Evolutionary conservation across 2,113 vertebrate genomes (phyloP), one percentile per base, ranked within the genome.

Genomic region (Corynorhinus townsendii): DNA sequence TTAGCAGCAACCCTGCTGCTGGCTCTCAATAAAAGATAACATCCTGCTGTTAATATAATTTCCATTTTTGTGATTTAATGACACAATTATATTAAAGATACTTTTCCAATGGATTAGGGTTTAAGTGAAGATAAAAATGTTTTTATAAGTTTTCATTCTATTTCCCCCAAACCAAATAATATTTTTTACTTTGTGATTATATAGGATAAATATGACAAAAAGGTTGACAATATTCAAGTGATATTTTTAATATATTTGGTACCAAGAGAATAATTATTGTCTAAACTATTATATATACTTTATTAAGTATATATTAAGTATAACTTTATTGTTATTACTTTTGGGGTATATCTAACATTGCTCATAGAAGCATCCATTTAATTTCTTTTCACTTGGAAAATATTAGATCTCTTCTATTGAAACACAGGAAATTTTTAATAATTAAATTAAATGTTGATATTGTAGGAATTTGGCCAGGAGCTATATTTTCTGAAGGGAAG

Each of bases 11-110:
- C 97, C 98, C 98, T 95, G 98, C 98, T 98, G 98, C 89, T 98
- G 98, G 97, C 95, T 97, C 97, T 98, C 98, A 98, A 98, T 98
- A 98, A 98, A 98, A 98, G 96, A 98, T 98, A 98, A 98, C 97
- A 97, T 97, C 98, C 98, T 95, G 98, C 98, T 98, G 98, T 97
- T 98, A 98, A 96, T 79, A 40, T 86, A 95, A 81, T 98, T 98
- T 98, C 95, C 81, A 77, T 97, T 98, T 96, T 97, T 97, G 93
- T 98, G 97, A 98, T 98, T 98, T 98, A 98, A 97, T 43, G 0
- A 93, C 33, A 79, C 97, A 96, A 98, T 98, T 98, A 98, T 95
- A 95, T 95, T 95, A 94, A 92, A 97, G 93, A 97, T 98, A 95
- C 76, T 97, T 97, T 97, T 96, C 33, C 97, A 98, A 97, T 92